A percentile compares a stretch with the other conserved stretches of the same genome.
Evolutionary conservation across 2,888 invertebrate species (phyloP).

Genomic region (Lasioglossum morio): DNA sequence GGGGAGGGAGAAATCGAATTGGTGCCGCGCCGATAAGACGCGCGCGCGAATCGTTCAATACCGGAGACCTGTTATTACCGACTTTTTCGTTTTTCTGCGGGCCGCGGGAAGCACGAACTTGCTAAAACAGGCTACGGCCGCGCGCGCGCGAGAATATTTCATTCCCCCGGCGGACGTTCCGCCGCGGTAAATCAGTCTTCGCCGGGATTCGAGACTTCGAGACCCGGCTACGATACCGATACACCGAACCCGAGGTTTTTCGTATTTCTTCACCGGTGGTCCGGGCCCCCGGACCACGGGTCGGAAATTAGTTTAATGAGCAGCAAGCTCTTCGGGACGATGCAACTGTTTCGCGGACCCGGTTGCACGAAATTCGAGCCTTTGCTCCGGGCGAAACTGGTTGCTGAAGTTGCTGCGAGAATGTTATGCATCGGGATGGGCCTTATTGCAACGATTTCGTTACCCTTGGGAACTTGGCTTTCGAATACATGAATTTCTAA

Average conservation of each 20-base stretch:
- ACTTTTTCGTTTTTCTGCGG: conserved; percentile 44
- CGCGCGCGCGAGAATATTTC: conserved; percentile 47
- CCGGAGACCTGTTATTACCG: conserved; percentile 58
- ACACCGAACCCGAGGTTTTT: conserved; percentile 22
- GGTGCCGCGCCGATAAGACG: conserved; percentile 58
- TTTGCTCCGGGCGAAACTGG: not conserved
- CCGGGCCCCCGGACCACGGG: not conserved
- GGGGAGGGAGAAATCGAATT: conserved; percentile 48
- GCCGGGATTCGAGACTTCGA: conserved; percentile 41
- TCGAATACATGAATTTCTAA: not conserved
- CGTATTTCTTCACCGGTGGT: conserved; percentile 23
- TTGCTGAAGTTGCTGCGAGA: not conserved
- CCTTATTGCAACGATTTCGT: not conserved
- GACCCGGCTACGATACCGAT: conserved; percentile 47
- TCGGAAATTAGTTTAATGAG: conserved; percentile 18
- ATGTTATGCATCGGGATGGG: not conserved
- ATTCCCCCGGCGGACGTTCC: conserved; percentile 51
- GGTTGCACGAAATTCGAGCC: conserved; percentile 3
- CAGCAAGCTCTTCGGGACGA: not conserved
- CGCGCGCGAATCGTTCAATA: conserved; percentile 62
- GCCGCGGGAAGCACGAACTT: conserved; percentile 39
- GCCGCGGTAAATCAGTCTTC: conserved; percentile 57
- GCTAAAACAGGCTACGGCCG: conserved; percentile 54
- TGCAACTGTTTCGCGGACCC: not conserved
- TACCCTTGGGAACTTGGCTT: not conserved